A percentile compares a stretch with the other conserved stretches of the same genome.
Conservation (phyloP, 23 tunicate species). For the Corella eumyota region DNA sequence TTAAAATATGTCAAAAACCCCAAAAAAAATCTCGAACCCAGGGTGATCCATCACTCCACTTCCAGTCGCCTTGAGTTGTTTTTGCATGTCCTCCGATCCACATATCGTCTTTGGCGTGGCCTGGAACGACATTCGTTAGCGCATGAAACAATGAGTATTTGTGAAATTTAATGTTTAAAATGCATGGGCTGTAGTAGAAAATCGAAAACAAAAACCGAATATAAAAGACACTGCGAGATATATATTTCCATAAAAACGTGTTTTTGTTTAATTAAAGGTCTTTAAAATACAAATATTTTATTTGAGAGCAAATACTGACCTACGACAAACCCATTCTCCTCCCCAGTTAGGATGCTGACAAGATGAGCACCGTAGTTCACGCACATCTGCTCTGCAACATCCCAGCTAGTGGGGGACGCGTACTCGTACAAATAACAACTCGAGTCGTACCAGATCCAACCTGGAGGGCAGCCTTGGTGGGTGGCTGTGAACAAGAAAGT, state of each 20-base stretch:
- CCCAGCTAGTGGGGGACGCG: not conserved
- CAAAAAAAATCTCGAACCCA: constrained; percentile 36
- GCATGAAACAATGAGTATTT: no score
- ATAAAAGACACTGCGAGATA: no score
- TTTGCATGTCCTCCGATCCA: constrained; percentile 69
- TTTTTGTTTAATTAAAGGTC: no score
- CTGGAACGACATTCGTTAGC: no score
- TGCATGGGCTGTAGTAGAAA: no score
- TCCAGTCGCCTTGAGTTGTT: constrained; percentile 11
- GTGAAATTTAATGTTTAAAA: no score
- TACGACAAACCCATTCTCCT: constrained; percentile 4
- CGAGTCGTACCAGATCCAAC: constrained; percentile 2
- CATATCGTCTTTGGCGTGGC: constrained; percentile 36
- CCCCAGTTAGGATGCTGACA: not conserved
- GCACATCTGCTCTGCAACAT: not conserved
- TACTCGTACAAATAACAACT: not conserved
- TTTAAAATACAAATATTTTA: no score
- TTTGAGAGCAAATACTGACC: not conserved
- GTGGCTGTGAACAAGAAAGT: not conserved
- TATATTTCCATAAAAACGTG: no score
- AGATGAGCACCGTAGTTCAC: not conserved
- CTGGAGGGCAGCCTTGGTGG: constrained; percentile 8
- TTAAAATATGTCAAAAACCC: no score
- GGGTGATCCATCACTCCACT: constrained; percentile 67
- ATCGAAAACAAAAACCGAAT: no score